phyloP scores from a whole-genome alignment of 2,797 vertebrate genomes.

The Falco biarmicus region DNA sequence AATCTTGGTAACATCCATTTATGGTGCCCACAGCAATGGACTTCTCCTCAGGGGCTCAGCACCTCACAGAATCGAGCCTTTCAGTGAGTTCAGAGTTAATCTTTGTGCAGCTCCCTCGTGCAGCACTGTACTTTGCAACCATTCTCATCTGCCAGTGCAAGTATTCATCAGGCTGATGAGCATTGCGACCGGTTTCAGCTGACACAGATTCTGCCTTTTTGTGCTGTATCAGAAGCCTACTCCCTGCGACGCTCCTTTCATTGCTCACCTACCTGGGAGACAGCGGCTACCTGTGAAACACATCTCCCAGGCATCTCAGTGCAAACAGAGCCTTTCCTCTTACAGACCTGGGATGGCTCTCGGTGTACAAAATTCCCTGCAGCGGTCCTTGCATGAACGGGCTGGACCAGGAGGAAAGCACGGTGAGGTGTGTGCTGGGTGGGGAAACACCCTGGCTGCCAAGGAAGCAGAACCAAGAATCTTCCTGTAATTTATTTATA shows the following conservation, averaged over 20 bases:
- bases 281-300: neutral
- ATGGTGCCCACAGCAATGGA: neutral
- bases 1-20: rapidly evolving
- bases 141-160: neutral
- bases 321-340: neutral
- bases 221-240: neutral
- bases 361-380: neutral
- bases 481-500: neutral
- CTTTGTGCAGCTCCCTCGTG: neutral
- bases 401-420: neutral
- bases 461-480: neutral
- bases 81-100: neutral
- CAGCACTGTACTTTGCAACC: neutral
- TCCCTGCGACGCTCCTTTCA: neutral
- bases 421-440: neutral
- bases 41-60: neutral
- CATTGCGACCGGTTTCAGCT: neutral
- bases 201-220: neutral
- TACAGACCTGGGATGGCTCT: neutral
- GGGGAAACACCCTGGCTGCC: neutral
- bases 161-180: neutral
- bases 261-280: neutral
- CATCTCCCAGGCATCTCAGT: neutral
- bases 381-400: neutral
- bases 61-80: neutral